A percentile compares a stretch with the other conserved stretches of the same genome.
phyloP scores from a whole-genome alignment of 2,113 vertebrate genomes.

The Parus major region DNA sequence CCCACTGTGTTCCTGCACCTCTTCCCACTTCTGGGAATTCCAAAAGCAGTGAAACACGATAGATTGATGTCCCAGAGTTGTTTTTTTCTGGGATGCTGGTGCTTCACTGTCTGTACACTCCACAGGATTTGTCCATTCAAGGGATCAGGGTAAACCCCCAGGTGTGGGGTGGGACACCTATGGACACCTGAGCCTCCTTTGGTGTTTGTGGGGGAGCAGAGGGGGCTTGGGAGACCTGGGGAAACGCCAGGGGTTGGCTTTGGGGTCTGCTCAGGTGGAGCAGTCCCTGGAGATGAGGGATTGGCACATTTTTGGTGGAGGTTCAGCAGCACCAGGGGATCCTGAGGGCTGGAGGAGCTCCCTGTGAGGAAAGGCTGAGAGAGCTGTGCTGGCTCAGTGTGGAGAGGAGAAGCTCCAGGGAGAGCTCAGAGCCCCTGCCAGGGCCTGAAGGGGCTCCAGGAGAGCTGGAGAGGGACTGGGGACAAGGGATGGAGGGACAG shows the following conservation, averaged over 20 bases:
- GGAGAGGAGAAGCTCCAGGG: background rate
- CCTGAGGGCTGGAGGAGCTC: background rate
- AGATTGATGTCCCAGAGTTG: fast-evolving
- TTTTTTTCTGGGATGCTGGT: background rate
- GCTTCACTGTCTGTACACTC: fast-evolving
- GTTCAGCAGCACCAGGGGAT: background rate
- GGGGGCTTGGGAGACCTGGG: background rate
- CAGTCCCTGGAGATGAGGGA: fast-evolving
- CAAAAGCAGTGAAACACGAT: background rate
- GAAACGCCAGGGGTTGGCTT: background rate
- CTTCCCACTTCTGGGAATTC: background rate
- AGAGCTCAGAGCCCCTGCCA: fast-evolving
- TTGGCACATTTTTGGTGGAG: background rate
- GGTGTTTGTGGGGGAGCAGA: background rate
- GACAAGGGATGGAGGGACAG: background rate
- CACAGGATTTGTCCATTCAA: background rate
- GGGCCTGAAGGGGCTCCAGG: background rate
- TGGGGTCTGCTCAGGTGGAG: background rate
- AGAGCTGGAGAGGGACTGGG: background rate
- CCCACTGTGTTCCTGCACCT: fast-evolving
- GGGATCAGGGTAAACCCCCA: background rate
- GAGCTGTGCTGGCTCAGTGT: fast-evolving
- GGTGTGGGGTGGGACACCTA: fast-evolving
- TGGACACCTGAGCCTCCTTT: fast-evolving
- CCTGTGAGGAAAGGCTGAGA: background rate